Base-by-base conservation (phyloP, 2,113 vertebrate genomes). In the Limanda limanda region DNA sequence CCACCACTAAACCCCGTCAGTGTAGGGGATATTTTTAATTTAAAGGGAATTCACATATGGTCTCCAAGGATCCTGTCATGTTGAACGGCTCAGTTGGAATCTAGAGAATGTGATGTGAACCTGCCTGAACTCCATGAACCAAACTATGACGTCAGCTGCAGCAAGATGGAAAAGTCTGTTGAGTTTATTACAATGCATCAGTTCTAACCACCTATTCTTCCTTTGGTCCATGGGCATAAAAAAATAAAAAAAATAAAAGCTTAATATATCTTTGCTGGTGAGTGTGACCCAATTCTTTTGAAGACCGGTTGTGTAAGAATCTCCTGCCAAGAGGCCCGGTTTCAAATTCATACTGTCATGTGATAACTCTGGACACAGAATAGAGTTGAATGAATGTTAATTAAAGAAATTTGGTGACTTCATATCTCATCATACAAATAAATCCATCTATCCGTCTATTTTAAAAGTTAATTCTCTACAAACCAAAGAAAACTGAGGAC, bases 101-200 rank as follows among this genome's bases (percentile, higher is more conserved):
- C 1, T 55, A n/a, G 24, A 66, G 42, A 47, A 73, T 1, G 1
- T 25, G 25, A 68, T 42, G 15, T 31, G 56, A 54, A 37, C 56
- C 48, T 27, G 58, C 59, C 12, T 51, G 6, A 20, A 58, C 57
- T 37, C 13, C 51, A 37, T 40, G 45, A 47, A 17, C 15, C 45
- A 14, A 47, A 14, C 15, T 47, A 47, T 5, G 15, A 48, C 45
- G 18, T 45, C 42, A 13, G 31, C 31, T 31, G 31, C 31, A 31
- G 71, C 57, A 25, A 78, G 65, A 45, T 5, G 17, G 13, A 48
- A 5, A 18, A 48, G 45, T 15, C 17, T 48, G 3, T 6, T 48
- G 45, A 48, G 64, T 76, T 83, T 63, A 81, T 78, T 65, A 85
- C 11, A 77, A 31, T 60, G 68, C 79, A 85, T 78, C 77, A 78